Base-by-base conservation (phyloP, 2,888 invertebrate genomes). In the Cremastinae sp. region DNA sequence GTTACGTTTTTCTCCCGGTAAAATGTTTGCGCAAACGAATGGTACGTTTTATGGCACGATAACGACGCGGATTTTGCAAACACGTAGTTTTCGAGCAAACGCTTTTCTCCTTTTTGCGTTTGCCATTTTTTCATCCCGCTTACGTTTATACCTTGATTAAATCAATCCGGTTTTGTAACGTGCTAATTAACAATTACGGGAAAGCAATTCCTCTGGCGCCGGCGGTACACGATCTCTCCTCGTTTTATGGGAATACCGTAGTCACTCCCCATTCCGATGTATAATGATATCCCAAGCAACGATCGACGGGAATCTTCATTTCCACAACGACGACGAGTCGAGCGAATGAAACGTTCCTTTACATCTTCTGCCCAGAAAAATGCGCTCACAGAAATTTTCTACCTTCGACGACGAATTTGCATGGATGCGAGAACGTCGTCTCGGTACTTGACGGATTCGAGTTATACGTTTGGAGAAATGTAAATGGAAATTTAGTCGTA, bases 151-250 rank as follows among this genome's bases (percentile, higher is more conserved):
- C 22, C n/a, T 45, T 18, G 53, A 43, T 61, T 47, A 51, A 64
- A 58, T 35, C 14, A 14, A 75, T 61, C 65, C 58, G 45, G 59
- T 69, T 51, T 28, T 65, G 39, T 12, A 78, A 78, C 76, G 61
- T 79, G 82, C 80, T 83, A 84, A 85, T 85, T 84, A 84, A 83
- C 81, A 82, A 82, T 84, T 81, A 83, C 82, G 77, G 77, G 74
- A 64, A 81, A 82, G 81, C 77, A 77, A 77, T 82, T 82, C 51
- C 65, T 74, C 76, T 71, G 85, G 83, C 84, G 84, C 82, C 83
- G 74, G 66, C 9, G 49, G 12, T 18, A 4, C 41, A 35, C 37
- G 9, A 35, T 12, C 12, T 37, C 12, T 68, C 62, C 12, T 28
- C 68, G 72, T 81, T 82, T 81, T 83, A 80, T 75, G 69, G 80